Evolutionary conservation across 2,797 vertebrate genomes (phyloP).

Genomic region (Loriculus beryllinus): DNA sequence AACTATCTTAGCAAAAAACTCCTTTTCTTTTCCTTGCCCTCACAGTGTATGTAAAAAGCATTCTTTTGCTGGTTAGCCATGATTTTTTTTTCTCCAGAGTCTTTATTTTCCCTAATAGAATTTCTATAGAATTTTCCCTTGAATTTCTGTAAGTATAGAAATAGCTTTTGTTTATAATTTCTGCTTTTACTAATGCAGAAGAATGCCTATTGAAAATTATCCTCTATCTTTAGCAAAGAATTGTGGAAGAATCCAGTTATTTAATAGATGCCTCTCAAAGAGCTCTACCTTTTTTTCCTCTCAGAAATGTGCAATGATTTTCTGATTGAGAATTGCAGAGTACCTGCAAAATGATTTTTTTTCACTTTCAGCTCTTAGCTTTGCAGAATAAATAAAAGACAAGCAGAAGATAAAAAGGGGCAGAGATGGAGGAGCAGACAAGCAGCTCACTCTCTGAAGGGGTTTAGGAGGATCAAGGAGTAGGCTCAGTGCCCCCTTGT

Average conservation of each 20-base stretch:
- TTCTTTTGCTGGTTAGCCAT: neutral
- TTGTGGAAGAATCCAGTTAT: neutral
- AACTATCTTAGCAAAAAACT: neutral
- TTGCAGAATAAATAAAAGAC: neutral
- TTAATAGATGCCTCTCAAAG: neutral
- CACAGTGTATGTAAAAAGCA: fast-evolving
- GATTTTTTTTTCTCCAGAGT: neutral
- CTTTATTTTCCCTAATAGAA: neutral
- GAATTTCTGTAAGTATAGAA: neutral
- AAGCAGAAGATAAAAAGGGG: neutral
- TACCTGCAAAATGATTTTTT: neutral
- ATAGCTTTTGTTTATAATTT: neutral
- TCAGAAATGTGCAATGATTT: neutral
- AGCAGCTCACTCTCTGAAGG: neutral
- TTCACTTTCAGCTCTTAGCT: neutral
- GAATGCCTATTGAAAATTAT: neutral
- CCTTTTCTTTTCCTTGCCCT: neutral
- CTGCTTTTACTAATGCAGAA: neutral
- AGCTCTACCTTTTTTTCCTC: neutral
- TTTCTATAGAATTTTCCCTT: neutral
- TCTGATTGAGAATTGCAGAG: neutral
- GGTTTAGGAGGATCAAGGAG: fast-evolving
- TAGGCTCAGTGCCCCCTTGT: neutral
- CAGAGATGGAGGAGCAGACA: neutral
- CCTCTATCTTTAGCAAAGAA: neutral